Evolutionary conservation across 1,140 invertebrate species (phyloP), one percentile per base, ranked within the genome.

Genomic region (Sinonovacula constricta): DNA sequence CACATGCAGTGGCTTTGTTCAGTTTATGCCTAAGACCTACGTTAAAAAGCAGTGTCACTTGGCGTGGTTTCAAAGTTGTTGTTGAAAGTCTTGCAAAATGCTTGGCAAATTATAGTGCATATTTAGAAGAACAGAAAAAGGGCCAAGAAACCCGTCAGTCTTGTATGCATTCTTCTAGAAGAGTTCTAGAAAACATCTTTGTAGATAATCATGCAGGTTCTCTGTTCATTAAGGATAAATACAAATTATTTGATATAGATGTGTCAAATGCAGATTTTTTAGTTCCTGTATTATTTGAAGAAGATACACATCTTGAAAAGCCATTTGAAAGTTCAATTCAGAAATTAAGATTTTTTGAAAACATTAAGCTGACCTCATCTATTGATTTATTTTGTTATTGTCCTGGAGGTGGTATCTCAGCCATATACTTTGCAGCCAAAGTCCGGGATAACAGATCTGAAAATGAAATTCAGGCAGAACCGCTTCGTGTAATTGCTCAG

Each of bases 231-330:
- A 10, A 71, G 14, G 54, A 71, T 2, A 59, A 39, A 59, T 71
- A 71, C 30, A 60, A 36, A n/a, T 4, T 71, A 10, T 60, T 60
- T 59, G 34, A 71, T 39, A 12, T 26, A 4, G 33, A 22, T 0
- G 0, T 49, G 3, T 28, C 15, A 1, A 39, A 1, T 36, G 1
- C 2, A 12, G 56, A 36, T 26, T 34, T 36, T 12, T 12, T 26
- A 1, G 30, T 24, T 0, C 63, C 70, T 26, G 45, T 81, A 31
- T 22, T 72, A 0, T 79, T 69, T 79, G 45, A 81, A 72, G 62
- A 79, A 63, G 14, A 24, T 7, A 14, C 45, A 31, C 74, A 81
- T 72, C 28, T 81, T 62, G 62, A 24, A n/a, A 22, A 31, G 60
- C 51, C 67, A 14, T 81, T 78, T 68, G 36, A 66, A 1, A 51